These are phyloP conservation scores for Dendroctonus valens DNA, from an alignment of 1,140 invertebrate species.

Conservation along the genomic window DNA sequence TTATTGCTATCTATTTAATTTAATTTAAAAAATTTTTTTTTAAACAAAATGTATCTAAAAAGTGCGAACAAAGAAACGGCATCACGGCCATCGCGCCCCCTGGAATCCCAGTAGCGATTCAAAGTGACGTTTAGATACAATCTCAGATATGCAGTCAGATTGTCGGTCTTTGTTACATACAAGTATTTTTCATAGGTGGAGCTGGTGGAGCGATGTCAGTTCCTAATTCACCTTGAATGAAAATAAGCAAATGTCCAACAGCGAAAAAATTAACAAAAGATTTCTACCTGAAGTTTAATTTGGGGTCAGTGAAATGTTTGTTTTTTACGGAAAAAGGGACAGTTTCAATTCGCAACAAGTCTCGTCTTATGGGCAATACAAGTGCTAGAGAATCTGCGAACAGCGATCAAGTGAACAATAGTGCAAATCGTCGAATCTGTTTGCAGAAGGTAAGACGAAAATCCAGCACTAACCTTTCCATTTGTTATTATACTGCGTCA, in stretches of 20 bases:
- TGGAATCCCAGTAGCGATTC: too few species aligned
- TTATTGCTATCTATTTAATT: too few species aligned
- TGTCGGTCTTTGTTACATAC: too few species aligned
- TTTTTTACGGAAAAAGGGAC: constrained; percentile 24
- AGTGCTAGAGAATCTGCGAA: constrained; percentile 30
- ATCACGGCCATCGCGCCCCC: too few species aligned
- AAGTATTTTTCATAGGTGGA: too few species aligned
- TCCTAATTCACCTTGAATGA: too few species aligned
- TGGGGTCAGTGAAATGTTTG: constrained; percentile 44
- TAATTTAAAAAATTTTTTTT: too few species aligned
- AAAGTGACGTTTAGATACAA: too few species aligned
- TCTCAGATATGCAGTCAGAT: too few species aligned
- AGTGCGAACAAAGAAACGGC: too few species aligned
- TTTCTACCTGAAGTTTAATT: constrained; percentile 35
- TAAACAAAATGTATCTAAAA: too few species aligned
- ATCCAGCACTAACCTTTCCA: constrained; percentile 29
- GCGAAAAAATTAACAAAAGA: constrained; percentile 39
- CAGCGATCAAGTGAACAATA: constrained; percentile 30
- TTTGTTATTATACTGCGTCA: constrained; percentile 39
- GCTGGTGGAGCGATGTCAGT: too few species aligned
- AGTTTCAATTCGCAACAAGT: constrained; percentile 21
- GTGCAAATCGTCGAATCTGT: constrained; percentile 31
- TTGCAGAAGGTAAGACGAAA: constrained; percentile 38
- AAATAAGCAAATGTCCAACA: constrained; percentile 21
- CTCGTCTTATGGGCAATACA: constrained; percentile 44